Evolutionary conservation across 2,113 vertebrate species (phyloP), one percentile per base, ranked within the genome.

Genomic region (Thomomys bottae): DNA sequence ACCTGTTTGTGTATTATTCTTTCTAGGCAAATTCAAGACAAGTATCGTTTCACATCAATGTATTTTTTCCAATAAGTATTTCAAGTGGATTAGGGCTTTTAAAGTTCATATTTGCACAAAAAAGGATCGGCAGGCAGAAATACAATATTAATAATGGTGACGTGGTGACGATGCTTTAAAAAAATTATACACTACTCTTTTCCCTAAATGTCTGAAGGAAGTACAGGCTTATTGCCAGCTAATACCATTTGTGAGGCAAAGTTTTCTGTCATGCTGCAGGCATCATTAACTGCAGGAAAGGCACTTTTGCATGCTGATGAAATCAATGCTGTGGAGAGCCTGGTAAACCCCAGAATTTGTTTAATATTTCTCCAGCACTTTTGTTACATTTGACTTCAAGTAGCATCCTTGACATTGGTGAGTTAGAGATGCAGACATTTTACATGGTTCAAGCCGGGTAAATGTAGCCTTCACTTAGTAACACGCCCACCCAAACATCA

Each of bases 361-460:
- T 6, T 8, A 73, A 21, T 8, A 9, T 11, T 28, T 4, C 45
- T 34, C 30, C 26, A 68, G 32, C 0, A 8, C 49, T 15, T 54
- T 54, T 54, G 49, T 15, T 14, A 15, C 15, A 0, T 59, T 32
- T 45, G 2, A 32, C 28, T 5, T 38, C 40, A 23, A 59, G 40
- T 15, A 20, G 6, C 54, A 5, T 8, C 18, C 70, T 3, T 30
- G 70, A 14, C 0, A 0, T 18, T 6, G 38, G 10, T 11, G 18
- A 1, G 1, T 59, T n/a, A n/a, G 23, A 49, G 38, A 38, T 0
- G 0, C 0, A 14, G 1, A 23, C 0, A 1, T 14, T 34, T 68
- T 28, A 5, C 14, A 20, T 3, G 0, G 18, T 8, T 15, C 4
- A 32, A 42, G 12, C 7, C 8, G 3, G 12, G 7, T 24, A n/a